A percentile compares a stretch with the other conserved stretches of the same genome.
These are phyloP conservation scores for Tragopan temminckii DNA, from an alignment of 2,797 vertebrate species.

Conservation along the genomic window DNA sequence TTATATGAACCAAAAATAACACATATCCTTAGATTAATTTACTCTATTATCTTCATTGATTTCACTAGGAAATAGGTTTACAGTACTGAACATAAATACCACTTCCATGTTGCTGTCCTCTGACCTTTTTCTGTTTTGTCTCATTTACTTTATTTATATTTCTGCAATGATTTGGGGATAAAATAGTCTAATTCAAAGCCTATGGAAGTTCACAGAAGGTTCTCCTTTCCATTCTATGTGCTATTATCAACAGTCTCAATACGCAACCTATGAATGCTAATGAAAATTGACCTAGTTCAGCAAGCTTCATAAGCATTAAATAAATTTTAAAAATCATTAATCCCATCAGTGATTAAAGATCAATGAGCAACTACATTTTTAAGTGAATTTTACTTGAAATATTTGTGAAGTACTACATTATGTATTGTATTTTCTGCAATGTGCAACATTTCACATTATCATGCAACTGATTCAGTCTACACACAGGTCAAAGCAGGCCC, in stretches of 20 bases:
- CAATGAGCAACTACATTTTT: neutral
- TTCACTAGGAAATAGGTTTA: neutral
- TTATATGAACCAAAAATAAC: neutral
- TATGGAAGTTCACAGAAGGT: neutral
- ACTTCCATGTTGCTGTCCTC: neutral
- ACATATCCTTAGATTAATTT: constrained; percentile 18
- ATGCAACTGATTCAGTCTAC: neutral
- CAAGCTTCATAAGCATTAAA: neutral
- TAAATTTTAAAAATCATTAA: neutral
- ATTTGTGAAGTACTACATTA: neutral
- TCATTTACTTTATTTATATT: neutral
- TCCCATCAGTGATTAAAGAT: neutral
- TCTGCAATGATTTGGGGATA: neutral
- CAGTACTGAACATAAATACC: neutral
- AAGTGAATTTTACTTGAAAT: neutral
- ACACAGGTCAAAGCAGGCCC: fast-evolving
- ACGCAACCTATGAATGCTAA: neutral
- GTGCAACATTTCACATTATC: neutral
- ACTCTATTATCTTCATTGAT: constrained; percentile 2
- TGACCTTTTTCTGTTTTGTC: neutral
- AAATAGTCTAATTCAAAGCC: neutral
- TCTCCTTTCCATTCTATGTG: neutral
- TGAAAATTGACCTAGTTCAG: neutral
- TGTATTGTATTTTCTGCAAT: neutral
- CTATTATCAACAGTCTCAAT: neutral